Base-by-base conservation (phyloP, 2,113 vertebrate species). In the Opisthocomus hoazin region DNA sequence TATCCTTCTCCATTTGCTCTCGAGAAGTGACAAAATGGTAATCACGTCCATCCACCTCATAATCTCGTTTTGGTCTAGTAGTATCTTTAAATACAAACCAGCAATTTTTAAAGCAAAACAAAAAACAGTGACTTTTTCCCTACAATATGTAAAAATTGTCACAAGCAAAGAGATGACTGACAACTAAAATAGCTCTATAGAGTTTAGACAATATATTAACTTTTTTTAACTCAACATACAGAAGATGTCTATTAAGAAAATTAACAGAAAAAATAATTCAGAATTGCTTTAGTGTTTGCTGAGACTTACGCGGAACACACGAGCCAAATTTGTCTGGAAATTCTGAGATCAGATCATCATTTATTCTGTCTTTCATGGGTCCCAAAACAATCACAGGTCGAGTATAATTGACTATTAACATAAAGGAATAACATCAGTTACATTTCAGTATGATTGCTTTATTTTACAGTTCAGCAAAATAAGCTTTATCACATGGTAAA, bases 251-350 rank as follows among this genome's bases (percentile, higher is more conserved):
- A 58, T 32, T 17, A 66, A 81, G 45, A 75, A 90, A 71, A 64
- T 32, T 19, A 68, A 74, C 20, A 56, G 16, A 17, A 58, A 80
- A 22, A 39, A 21, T 26, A 0, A 57, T 15, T 39, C 69, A 36
- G 20, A 89, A 79, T 50, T 64, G 15, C 19, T 87, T 70, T 27
- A 51, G 22, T 61, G 53, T 87, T 94, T 85, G 18, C 41, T 63
- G 41, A 93, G 95, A 99, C 99, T 98, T 97, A 99, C 99, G 99
- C 80, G 99, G 99, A 91, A 99, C 99, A 85, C 99, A 99, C 21
- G 99, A 99, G 41, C 99, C 99, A 91, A 99, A 99, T 83, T 99
- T 99, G 97, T 99, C 99, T 10, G 99, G 99, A 97, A 99, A 99
- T 97, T 99, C 99, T 0, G 99, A 99, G 95, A 99, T 99, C 76